These are phyloP conservation scores for Ochropleura plecta DNA, from an alignment of 2,888 invertebrate species.

Conservation along the genomic window DNA sequence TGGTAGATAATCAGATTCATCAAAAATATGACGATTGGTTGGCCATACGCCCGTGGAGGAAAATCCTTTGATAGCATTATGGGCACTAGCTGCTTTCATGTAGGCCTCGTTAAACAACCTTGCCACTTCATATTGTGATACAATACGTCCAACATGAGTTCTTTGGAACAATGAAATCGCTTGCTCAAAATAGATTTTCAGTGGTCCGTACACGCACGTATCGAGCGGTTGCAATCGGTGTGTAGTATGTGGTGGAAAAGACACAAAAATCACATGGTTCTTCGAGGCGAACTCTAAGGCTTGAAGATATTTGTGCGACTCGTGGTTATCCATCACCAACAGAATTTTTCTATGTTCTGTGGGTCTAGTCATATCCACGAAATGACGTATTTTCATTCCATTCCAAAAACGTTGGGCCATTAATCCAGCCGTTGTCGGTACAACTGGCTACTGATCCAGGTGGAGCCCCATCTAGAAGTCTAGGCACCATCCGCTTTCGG, in stretches of 20 bases:
- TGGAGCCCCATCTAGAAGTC: too few species aligned
- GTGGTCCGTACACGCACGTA: constrained; percentile 52
- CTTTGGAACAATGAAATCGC: constrained; percentile 46
- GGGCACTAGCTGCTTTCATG: constrained; percentile 55
- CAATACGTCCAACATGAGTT: constrained; percentile 51
- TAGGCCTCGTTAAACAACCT: constrained; percentile 46
- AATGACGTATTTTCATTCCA: too few species aligned
- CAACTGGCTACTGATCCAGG: too few species aligned
- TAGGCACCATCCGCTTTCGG: too few species aligned
- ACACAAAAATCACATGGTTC: constrained; percentile 58
- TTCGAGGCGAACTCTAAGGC: constrained; percentile 54
- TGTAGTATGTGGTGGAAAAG: constrained; percentile 57
- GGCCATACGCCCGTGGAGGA: constrained; percentile 54
- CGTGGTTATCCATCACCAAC: too few species aligned
- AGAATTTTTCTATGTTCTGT: too few species aligned
- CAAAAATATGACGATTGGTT: constrained; percentile 52
- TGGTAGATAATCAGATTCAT: constrained; percentile 50
- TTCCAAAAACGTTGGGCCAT: too few species aligned
- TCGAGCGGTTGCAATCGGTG: constrained; percentile 44
- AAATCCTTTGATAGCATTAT: constrained; percentile 59
- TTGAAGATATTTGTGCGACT: constrained; percentile 52
- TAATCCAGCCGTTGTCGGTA: too few species aligned
- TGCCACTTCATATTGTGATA: constrained; percentile 55
- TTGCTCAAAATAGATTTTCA: constrained; percentile 53
- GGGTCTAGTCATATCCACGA: too few species aligned